These are phyloP conservation scores for Chionodraco myersi DNA, from an alignment of 2,113 vertebrate genomes.

Conservation along the genomic window DNA sequence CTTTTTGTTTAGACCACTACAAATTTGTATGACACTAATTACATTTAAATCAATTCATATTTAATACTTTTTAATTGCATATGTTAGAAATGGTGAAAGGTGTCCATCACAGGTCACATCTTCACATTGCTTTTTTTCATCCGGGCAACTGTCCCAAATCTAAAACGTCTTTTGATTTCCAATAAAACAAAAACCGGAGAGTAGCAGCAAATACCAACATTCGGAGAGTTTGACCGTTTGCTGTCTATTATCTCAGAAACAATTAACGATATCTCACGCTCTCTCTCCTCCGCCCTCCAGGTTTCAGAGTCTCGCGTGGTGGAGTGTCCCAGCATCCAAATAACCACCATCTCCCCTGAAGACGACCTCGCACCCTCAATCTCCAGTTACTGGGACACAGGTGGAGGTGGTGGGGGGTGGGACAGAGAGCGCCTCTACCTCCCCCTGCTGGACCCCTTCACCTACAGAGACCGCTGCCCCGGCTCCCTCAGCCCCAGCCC, in stretches of 20 bases:
- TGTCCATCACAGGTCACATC: too few relatives aligned
- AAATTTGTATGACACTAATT: too few relatives aligned
- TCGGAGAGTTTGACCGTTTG: neutral
- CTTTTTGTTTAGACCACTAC: too few relatives aligned
- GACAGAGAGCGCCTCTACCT: constrained; percentile 88
- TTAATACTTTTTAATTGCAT: too few relatives aligned
- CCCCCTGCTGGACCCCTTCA: constrained; percentile 88
- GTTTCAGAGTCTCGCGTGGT: constrained; percentile 87
- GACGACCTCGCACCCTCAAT: constrained; percentile 74
- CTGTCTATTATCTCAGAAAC: neutral
- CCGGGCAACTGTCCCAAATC: too few relatives aligned
- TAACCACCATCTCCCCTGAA: constrained; percentile 92
- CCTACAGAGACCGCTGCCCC: constrained; percentile 86
- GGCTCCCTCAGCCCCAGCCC: constrained; percentile 92
- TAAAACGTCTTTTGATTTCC: neutral
- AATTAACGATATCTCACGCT: too few relatives aligned
- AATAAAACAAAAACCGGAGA: neutral
- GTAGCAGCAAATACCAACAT: neutral
- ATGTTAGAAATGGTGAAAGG: too few relatives aligned
- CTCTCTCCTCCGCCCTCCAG: constrained; percentile 42
- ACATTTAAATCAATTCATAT: too few relatives aligned
- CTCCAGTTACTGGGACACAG: constrained; percentile 82
- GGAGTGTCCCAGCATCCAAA: constrained; percentile 94
- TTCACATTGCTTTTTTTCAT: too few relatives aligned
- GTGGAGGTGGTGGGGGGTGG: constrained; percentile 83